Percentiles rank a stretch among this genome's conserved stretches.
phyloP scores from a whole-genome alignment of 2,888 invertebrate species.

The Pelosia muscerda region DNA sequence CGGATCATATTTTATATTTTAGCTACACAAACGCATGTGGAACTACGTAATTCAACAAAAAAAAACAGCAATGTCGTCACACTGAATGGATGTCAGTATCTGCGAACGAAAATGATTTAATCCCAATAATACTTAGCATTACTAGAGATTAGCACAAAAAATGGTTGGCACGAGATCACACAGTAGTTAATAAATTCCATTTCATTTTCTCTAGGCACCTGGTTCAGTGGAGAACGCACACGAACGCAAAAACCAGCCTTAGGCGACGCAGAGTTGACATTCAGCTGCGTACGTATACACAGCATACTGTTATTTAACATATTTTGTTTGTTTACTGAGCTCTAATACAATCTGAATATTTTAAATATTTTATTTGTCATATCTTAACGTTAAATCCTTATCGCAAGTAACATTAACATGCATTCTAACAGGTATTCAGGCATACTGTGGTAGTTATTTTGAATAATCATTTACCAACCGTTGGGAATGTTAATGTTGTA shows the following conservation, averaged over 20 bases:
- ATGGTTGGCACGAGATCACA: slow-evolving; percentile 47
- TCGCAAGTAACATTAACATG: slow-evolving; percentile 15
- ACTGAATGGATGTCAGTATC: slow-evolving; percentile 9
- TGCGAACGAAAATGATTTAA: slow-evolving; percentile 16
- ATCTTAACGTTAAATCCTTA: slow-evolving; percentile 24
- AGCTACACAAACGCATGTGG: not conserved
- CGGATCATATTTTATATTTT: not conserved
- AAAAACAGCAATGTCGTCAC: not conserved
- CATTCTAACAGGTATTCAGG: slow-evolving; percentile 10
- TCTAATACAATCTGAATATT: slow-evolving; percentile 34
- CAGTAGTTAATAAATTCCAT: slow-evolving; percentile 65
- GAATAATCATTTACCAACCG: not conserved
- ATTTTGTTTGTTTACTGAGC: slow-evolving; percentile 26
- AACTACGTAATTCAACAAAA: not conserved
- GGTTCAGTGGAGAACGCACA: slow-evolving; percentile 55
- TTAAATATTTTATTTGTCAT: slow-evolving; percentile 32
- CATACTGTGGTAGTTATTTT: not conserved
- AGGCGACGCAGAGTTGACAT: slow-evolving; percentile 27
- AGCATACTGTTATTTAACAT: slow-evolving; percentile 24
- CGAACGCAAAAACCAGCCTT: slow-evolving; percentile 63
- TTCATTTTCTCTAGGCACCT: slow-evolving; percentile 65
- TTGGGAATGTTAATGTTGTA: not conserved
- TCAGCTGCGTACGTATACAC: slow-evolving; percentile 31
- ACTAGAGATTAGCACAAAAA: slow-evolving; percentile 35
- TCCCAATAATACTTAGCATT: slow-evolving; percentile 14